Percentiles rank a stretch among this genome's conserved stretches.
Conservation (phyloP, 2,113 vertebrate species). For the Enhydra lutris region DNA sequence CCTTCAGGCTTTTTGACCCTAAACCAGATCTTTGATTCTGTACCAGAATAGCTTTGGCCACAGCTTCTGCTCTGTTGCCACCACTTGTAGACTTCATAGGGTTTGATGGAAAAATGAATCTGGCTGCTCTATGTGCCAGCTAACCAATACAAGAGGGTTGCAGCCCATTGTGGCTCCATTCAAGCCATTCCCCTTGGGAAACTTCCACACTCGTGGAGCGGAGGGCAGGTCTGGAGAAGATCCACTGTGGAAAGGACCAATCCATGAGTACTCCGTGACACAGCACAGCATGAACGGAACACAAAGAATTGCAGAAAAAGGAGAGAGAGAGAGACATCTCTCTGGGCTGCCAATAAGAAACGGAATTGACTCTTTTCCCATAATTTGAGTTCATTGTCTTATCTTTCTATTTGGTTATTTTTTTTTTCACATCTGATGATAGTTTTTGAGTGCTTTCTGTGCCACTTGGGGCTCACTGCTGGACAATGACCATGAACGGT, state of each 20-base stretch:
- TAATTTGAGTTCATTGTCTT: not conserved
- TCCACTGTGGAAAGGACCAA: not conserved
- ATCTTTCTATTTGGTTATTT: not conserved
- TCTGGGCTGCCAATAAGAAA: not conserved
- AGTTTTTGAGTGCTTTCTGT: not conserved
- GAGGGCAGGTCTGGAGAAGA: not conserved
- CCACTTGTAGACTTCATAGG: not conserved
- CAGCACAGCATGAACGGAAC: not conserved
- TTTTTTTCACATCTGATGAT: not conserved
- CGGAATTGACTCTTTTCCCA: not conserved
- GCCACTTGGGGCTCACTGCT: not conserved
- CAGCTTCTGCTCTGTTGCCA: not conserved
- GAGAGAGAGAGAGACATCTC: not conserved
- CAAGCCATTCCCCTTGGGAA: not conserved
- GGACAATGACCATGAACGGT: not conserved
- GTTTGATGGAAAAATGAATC: not conserved
- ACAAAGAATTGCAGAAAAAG: not conserved
- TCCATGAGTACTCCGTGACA: not conserved
- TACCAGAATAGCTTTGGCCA: not conserved
- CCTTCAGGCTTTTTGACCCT: not conserved
- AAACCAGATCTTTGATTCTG: not conserved
- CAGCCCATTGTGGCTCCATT: not conserved
- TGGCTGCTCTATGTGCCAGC: not conserved
- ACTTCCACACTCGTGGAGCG: not conserved
- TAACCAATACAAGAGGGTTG: not conserved